Conservation (phyloP, 2,797 vertebrate genomes). For the Diceros bicornis region DNA sequence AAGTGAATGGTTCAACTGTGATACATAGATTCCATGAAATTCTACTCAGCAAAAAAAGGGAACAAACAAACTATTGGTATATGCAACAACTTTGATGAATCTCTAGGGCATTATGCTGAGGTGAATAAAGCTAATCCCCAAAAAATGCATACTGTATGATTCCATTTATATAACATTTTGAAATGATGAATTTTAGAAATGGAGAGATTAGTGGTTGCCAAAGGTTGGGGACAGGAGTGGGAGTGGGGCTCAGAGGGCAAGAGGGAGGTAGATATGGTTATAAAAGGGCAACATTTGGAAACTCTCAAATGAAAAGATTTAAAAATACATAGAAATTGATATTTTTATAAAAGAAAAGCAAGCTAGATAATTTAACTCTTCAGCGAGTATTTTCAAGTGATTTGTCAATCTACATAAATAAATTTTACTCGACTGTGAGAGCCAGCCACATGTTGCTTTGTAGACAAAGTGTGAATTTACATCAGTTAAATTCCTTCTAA, state of each 20-base stretch:
- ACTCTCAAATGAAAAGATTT: background rate
- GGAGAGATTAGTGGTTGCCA: background rate
- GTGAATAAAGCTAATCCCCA: background rate
- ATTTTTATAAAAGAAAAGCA: background rate
- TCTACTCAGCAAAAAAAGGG: background rate
- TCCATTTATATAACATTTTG: background rate
- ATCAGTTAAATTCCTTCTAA: constrained; percentile 51
- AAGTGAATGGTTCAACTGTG: background rate
- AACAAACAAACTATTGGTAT: background rate
- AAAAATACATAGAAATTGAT: background rate
- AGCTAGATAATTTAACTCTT: constrained; percentile 1
- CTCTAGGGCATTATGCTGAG: background rate
- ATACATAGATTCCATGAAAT: background rate
- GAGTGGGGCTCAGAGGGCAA: background rate
- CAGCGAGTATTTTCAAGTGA: constrained; percentile 37
- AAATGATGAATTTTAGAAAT: constrained; percentile 11
- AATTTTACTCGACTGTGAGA: background rate
- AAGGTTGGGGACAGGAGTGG: background rate
- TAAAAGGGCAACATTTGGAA: background rate
- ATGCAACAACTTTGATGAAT: background rate
- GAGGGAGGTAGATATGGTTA: background rate
- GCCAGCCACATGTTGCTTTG: constrained; percentile 33
- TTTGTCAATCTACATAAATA: constrained; percentile 53
- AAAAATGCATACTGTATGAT: background rate
- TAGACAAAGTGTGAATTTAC: constrained; percentile 48